Percentiles rank a stretch among this genome's conserved stretches.
These are phyloP conservation scores for Syngnathus floridae DNA, from an alignment of 2,113 vertebrate species.

Conservation along the genomic window DNA sequence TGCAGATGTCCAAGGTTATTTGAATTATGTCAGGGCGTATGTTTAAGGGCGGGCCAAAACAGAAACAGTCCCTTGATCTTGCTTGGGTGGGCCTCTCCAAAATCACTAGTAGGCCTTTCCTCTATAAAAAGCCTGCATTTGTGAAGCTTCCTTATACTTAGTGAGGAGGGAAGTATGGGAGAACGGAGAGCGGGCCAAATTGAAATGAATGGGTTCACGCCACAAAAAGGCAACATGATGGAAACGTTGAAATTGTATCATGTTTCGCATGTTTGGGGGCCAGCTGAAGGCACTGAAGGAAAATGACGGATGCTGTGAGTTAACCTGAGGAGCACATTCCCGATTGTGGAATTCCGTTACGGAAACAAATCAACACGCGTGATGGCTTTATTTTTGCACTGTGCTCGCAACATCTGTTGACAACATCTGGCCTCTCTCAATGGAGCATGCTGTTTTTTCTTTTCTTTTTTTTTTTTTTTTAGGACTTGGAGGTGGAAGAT, in stretches of 20 bases:
- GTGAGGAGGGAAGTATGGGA: constrained; percentile 48
- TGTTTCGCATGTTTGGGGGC: constrained; percentile 36
- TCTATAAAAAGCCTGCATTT: constrained; percentile 62
- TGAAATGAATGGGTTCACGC: constrained; percentile 65
- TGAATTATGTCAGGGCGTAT: constrained; percentile 66
- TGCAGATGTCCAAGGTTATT: constrained; percentile 64
- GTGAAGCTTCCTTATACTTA: constrained; percentile 58
- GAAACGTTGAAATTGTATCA: constrained; percentile 37
- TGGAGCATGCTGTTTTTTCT: not conserved
- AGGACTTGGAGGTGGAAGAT: not conserved
- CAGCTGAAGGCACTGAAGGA: constrained; percentile 16
- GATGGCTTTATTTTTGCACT: constrained; percentile 15
- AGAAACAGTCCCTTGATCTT: constrained; percentile 56
- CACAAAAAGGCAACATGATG: constrained; percentile 45
- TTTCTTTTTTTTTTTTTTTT: not conserved
- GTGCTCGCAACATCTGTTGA: constrained; percentile 38
- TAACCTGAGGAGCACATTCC: not conserved
- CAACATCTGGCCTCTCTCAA: constrained; percentile 30
- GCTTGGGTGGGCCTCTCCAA: constrained; percentile 66
- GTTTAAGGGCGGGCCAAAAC: constrained; percentile 41
- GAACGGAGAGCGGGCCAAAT: constrained; percentile 33
- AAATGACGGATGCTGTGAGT: constrained; percentile 13
- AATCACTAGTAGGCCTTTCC: constrained; percentile 46
- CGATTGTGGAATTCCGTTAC: not conserved
- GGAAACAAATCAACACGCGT: not conserved